Base-by-base conservation (phyloP, 2,888 invertebrate genomes). In the Drosophila barbarae region DNA sequence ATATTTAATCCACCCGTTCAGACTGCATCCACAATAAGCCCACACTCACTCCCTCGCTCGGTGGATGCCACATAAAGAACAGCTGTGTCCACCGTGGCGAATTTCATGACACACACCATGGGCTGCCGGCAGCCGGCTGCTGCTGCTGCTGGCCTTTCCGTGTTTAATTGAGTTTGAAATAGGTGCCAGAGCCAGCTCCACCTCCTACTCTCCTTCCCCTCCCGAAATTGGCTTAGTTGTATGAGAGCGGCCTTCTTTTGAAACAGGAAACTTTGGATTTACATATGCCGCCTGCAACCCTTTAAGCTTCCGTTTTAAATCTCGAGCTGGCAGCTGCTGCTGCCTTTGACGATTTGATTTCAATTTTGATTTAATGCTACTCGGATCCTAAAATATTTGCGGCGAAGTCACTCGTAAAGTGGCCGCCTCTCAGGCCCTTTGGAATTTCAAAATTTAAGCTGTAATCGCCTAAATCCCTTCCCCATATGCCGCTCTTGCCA, bases 131-230 rank as follows among this genome's bases (percentile, higher is more conserved):
- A 23, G 1, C 23, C 23, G 23, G 23, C 23, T 23, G 23, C 23
- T 21, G 18, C 30, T 18, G 44, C 28, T 44, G 46, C 55, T 66
- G 69, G 60, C 51, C 49, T 52, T 77, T 57, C 66, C 82, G 77
- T 81, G 81, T 80, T 81, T 81, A 81, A 81, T 81, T 81, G 81
- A 81, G 81, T 81, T 85, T 81, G 84, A 85, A 81, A 85, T 85
- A 80, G 85, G 77, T 83, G 84, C 71, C 75, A 67, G 30, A 67
- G 42, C 9, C n/a, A 42, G 42, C n/a, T 26, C 8, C 23, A 54
- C 67, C 61, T 4, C 7, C 21, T 39, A 3, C 21, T 39, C 67
- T 70, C n/a, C n/a, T 65, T 56, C 41, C 5, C 3, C 46, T 42
- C 75, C 73, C 71, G 69, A 79, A 79, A 79, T 84, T 82, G 78